Percentiles rank a stretch among this genome's conserved stretches.
phyloP scores from a whole-genome alignment of 2,888 invertebrate genomes.

The Lomographa bimaculata region DNA sequence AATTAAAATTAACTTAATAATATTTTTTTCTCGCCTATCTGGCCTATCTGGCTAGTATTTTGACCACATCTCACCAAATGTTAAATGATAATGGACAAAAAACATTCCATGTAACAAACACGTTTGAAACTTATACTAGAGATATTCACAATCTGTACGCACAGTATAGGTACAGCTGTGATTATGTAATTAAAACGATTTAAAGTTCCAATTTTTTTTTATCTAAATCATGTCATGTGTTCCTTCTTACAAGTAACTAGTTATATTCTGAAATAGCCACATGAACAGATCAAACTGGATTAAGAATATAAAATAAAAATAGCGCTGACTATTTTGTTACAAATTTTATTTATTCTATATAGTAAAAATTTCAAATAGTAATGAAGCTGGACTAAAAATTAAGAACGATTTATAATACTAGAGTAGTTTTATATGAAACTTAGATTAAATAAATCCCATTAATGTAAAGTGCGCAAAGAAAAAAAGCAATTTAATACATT shows the following conservation, averaged over 20 bases:
- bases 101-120: too few relatives aligned
- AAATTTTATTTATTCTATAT: constrained; percentile 1
- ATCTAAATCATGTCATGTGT: constrained; percentile 1
- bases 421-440: neutral
- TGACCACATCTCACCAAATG: too few relatives aligned
- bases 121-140: too few relatives aligned
- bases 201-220: neutral
- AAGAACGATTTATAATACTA: neutral
- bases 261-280: neutral
- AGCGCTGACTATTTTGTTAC: neutral
- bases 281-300: neutral
- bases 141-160: too few relatives aligned
- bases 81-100: too few relatives aligned
- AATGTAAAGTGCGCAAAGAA: neutral
- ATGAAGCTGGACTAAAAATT: neutral
- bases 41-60: too few relatives aligned
- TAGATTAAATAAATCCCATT: neutral
- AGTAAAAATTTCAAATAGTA: neutral
- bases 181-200: too few relatives aligned
- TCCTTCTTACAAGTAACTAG: neutral
- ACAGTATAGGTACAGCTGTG: too few relatives aligned
- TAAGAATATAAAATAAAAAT: neutral
- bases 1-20: too few relatives aligned
- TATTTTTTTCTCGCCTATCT: too few relatives aligned
- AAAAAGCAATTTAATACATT: constrained; percentile 1